Percentiles rank a stretch among this genome's conserved stretches.
Evolutionary conservation across 2,888 invertebrate genomes (phyloP).

Genomic region (Dryococelus australis): DNA sequence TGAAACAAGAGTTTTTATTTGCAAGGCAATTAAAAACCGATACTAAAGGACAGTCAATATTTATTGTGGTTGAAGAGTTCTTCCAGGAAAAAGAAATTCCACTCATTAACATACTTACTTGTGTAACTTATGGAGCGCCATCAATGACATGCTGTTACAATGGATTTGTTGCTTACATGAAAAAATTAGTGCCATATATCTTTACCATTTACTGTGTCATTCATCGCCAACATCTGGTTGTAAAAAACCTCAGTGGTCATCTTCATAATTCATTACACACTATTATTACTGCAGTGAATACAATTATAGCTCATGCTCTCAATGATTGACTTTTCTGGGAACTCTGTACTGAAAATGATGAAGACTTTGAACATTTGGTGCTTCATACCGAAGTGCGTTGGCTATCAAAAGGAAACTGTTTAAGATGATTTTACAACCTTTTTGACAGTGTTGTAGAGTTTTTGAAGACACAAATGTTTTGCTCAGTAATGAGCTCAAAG

Average conservation of each 20-base stretch:
- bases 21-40: too few relatives aligned
- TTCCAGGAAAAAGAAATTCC: not conserved
- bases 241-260: not conserved
- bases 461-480: too few relatives aligned
- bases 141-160: not conserved
- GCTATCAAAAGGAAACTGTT: slow-evolving; percentile 3
- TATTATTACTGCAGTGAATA: not conserved
- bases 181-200: slow-evolving; percentile 24
- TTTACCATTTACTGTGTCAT: slow-evolving; percentile 24
- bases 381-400: slow-evolving; percentile 7
- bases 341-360: not conserved
- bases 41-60: too few relatives aligned
- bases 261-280: not conserved
- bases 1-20: too few relatives aligned
- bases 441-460: not conserved
- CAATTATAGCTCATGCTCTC: not conserved
- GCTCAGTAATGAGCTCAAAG: not conserved
- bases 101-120: not conserved
- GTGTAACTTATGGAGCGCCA: slow-evolving; percentile 20
- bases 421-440: not conserved
- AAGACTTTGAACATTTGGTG: not conserved
- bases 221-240: slow-evolving; percentile 17
- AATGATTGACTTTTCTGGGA: not conserved
- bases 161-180: slow-evolving; percentile 20
- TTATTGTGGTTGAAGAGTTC: too few relatives aligned